Conservation (phyloP, 2,113 vertebrate species). For the Helogale parvula region DNA sequence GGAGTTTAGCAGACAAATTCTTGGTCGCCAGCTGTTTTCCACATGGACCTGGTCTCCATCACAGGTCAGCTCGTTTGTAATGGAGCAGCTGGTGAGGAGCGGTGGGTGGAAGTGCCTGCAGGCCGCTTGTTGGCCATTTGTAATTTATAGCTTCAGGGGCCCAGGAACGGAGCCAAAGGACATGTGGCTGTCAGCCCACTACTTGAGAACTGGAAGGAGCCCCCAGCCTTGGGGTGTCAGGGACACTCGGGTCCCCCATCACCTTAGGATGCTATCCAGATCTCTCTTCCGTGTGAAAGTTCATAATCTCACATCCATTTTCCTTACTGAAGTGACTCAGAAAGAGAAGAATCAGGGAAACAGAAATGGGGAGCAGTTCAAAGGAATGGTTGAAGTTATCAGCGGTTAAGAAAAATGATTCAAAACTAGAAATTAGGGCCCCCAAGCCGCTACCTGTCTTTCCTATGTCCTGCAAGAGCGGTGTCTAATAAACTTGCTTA, state of each 20-base stretch:
- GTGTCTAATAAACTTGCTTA: neutral
- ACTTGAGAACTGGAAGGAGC: neutral
- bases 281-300: conserved; percentile 1
- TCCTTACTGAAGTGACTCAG: neutral
- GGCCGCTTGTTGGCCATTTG: conserved; percentile 26
- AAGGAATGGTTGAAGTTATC: neutral
- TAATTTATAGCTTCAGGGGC: neutral
- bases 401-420: neutral
- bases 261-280: conserved; percentile 1
- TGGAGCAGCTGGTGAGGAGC: neutral
- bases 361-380: neutral
- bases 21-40: conserved; percentile 65
- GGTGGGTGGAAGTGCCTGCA: neutral
- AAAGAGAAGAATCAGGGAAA: neutral
- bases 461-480: no score
- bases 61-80: conserved; percentile 66
- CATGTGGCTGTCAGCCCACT: conserved; percentile 10
- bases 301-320: neutral
- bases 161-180: conserved; percentile 51
- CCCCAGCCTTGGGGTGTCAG: neutral
- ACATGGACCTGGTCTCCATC: conserved; percentile 61
- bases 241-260: neutral
- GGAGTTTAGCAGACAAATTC: conserved; percentile 28
- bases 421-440: neutral
- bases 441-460: no score